A percentile compares a stretch with the other conserved stretches of the same genome.
phyloP scores from a whole-genome alignment of 1,140 invertebrate species.

The Drosophila persimilis region DNA sequence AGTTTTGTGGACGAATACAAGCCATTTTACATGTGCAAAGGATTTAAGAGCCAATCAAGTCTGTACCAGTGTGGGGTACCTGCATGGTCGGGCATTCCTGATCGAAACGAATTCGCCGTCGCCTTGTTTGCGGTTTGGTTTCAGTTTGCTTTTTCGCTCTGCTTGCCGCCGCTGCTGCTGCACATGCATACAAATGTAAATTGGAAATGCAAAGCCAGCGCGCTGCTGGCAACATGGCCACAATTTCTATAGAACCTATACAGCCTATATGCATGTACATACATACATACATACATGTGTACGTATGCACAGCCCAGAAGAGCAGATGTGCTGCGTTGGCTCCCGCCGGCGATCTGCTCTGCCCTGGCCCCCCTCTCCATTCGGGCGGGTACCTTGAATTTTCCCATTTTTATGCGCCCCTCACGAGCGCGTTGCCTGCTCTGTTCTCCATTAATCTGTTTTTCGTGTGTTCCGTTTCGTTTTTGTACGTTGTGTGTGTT shows the following conservation, averaged over 20 bases:
- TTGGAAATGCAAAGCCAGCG: conserved; percentile 48
- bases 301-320: conserved; percentile 29
- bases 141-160: background rate
- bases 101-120: background rate
- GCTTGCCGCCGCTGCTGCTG: background rate
- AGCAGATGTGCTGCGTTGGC: conserved; percentile 55
- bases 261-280: conserved; percentile 22
- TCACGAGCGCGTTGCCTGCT: conserved; percentile 14
- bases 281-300: background rate
- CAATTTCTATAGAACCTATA: conserved; percentile 36
- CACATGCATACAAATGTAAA: conserved; percentile 43
- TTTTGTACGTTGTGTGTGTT: background rate
- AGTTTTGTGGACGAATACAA: too few relatives aligned
- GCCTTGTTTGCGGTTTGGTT: background rate
- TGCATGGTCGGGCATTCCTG: background rate
- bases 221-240: conserved; percentile 39
- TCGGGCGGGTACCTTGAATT: conserved; percentile 35
- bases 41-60: too few relatives aligned
- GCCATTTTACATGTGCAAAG: too few relatives aligned
- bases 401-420: conserved; percentile 56
- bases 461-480: conserved; percentile 20
- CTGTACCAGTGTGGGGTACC: too few relatives aligned
- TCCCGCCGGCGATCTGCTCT: conserved; percentile 28
- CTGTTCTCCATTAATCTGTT: conserved; percentile 53
- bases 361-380: conserved; percentile 9